Evolutionary conservation across 2,888 invertebrate species (phyloP).

Genomic region (Tryphoninae sp.): DNA sequence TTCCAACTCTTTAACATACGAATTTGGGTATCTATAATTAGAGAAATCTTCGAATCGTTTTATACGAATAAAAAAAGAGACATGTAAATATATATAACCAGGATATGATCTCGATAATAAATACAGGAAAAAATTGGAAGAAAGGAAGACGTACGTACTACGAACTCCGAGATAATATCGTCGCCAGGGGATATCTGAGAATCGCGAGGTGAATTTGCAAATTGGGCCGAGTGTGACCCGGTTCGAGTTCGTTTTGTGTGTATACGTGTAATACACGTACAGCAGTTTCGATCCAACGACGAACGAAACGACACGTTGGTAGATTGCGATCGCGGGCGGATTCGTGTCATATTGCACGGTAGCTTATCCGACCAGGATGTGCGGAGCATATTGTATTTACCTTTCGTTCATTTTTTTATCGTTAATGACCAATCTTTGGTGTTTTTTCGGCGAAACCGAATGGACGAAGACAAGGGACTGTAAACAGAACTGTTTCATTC

Average conservation of each 20-base stretch:
- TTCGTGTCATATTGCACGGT: constrained; percentile 53
- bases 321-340: constrained; percentile 44
- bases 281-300: background rate
- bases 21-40: background rate
- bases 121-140: background rate
- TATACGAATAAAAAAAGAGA: constrained; percentile 4
- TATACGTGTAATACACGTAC: background rate
- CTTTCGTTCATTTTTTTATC: constrained; percentile 1
- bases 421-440: background rate
- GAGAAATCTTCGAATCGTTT: background rate
- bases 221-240: constrained; percentile 52
- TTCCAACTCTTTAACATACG: background rate
- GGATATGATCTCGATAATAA: background rate
- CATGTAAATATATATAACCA: background rate
- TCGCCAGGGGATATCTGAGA: constrained; percentile 18
- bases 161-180: constrained; percentile 5
- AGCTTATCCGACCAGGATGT: constrained; percentile 40
- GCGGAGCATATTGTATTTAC: constrained; percentile 23
- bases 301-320: constrained; percentile 28
- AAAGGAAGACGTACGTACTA: background rate
- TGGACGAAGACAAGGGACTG: no score
- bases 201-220: constrained; percentile 50
- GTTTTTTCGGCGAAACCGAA: background rate
- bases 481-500: no score
- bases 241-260: constrained; percentile 26